Evolutionary conservation across 2,888 invertebrate species (phyloP), one percentile per base, ranked within the genome.

Genomic region (Scaptomyza reducta): DNA sequence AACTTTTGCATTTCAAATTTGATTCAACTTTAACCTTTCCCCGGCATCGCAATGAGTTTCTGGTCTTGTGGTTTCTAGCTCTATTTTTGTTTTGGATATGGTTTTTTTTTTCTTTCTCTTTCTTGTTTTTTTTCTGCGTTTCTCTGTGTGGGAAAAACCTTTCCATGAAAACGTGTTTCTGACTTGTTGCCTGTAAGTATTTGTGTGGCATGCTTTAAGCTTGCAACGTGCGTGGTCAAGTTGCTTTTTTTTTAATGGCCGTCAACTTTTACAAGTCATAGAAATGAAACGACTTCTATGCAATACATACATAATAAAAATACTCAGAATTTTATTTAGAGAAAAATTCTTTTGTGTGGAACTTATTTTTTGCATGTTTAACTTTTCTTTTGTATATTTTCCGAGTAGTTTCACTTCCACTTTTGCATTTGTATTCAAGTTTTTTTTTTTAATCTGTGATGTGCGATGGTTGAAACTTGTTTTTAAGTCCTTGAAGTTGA

Each of bases 261-360:
- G 41, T 14, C 18, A 42, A 41, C 29, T 63, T 78, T 80, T 62
- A 77, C 61, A 77, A 81, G 51, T 47, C 38, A 45, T 38, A 58
- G 55, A 56, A 78, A 77, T 63, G 51, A 62, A 66, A 74, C 69
- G 53, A 50, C 13, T 56, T 38, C 31, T 46, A 27, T 29, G 25
- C 31, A 5, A 22, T 16, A n/a, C 31, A 31, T 10, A 31, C 9
- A n/a, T 7, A 13, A 16, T 11, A 53, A n/a, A 16, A 31, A 33
- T 22, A 38, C 65, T 18, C 4, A 11, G 35, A n/a, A 9, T 11
- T 41, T 22, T 11, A 10, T 47, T 44, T 3, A 38, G 13, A 4
- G 10, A 6, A 31, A 33, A 41, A 5, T 16, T 0, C 0, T 18
- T 40, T 13, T 33, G 2, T 54, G 11, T 40, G 1, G 3, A 1